Evolutionary conservation across 2,797 vertebrate genomes (phyloP), one percentile per base, ranked within the genome.

Genomic region (Neosilurus mollespiculum): DNA sequence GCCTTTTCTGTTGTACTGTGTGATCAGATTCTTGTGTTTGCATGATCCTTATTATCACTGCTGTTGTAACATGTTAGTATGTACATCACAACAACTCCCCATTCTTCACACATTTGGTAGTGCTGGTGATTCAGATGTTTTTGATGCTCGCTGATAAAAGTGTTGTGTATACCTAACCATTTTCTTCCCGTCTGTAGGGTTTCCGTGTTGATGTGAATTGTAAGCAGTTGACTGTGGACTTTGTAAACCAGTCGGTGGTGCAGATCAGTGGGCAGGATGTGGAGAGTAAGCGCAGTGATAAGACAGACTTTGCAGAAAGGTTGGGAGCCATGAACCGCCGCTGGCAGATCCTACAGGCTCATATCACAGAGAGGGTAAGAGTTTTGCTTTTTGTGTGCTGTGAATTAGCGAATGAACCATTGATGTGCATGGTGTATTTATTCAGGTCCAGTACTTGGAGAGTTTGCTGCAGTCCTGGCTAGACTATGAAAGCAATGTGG

Each of bases 251-350:
- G 87, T 99, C 98, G 0, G 97, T 98, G 88, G 94, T 99, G 24
- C 97, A 98, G 81, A 98, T 99, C 88, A 99, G 97, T 91, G 96
- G 95, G 87, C 97, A 98, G 85, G 98, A 99, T 43, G 97, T 99
- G 79, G 97, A 99, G 89, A 98, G 96, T 86, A 98, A 98, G 83
- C 96, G 98, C 69, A 98, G 96, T 0, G 96, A 98, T 90, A 99
- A 99, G 92, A 99, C 98, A 0, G 96, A 99, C 88, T 99, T 99
- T 90, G 98, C 98, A 0, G 98, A 99, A 87, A 96, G 95, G 69
- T 93, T 99, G 0, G 98, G 98, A 65, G 94, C 96, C 2, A 99
- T 99, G 98, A 99, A 99, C 90, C 96, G 96, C 89, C 94, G 93
- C n/a, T 99, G 98, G 98, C 98, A 99, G 84, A 96, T 97, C 81